Evolutionary conservation across 2,797 vertebrate species (phyloP).

Genomic region (Cossypha dichroa): DNA sequence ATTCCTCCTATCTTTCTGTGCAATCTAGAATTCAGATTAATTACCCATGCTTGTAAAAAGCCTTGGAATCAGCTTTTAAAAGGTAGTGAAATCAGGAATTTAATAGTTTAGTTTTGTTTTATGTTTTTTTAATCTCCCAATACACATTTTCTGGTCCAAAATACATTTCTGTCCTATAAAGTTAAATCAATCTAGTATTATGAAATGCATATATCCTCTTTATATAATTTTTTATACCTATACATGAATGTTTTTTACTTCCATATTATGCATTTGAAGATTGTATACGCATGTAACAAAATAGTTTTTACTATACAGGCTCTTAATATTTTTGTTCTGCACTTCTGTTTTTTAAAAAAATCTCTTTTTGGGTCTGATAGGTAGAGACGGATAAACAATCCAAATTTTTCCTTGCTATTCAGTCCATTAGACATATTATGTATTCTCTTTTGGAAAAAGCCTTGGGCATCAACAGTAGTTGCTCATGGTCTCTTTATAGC

Average conservation of each 20-base stretch:
- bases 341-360: background rate
- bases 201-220: background rate
- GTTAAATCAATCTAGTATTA: background rate
- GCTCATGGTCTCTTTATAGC: background rate
- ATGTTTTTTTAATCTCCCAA: background rate
- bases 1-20: background rate
- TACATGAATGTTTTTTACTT: background rate
- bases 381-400: background rate
- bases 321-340: background rate
- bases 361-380: background rate
- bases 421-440: background rate
- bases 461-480: conserved; percentile 33
- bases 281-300: background rate
- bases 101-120: background rate
- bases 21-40: background rate
- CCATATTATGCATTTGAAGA: background rate
- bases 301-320: background rate
- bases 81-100: background rate
- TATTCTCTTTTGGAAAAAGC: conserved; percentile 1
- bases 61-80: background rate
- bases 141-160: background rate
- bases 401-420: conserved; percentile 4
- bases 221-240: background rate
- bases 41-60: background rate
- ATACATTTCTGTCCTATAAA: background rate